Conservation (phyloP, 1,140 invertebrate species). For the Psilanteris sp. region DNA sequence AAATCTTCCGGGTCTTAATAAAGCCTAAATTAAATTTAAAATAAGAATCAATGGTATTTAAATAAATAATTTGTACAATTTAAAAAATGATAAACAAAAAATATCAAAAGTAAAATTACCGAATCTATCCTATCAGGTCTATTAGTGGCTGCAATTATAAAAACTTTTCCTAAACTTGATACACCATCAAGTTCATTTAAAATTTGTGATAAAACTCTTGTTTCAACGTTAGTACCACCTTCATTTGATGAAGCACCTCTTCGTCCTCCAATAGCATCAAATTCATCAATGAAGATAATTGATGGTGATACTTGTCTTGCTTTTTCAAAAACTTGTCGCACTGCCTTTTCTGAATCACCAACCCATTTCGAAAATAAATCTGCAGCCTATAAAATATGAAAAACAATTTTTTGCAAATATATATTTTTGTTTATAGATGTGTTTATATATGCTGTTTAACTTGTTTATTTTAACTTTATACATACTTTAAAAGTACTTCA, state of each 20-base stretch:
- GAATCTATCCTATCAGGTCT: constrained; percentile 94
- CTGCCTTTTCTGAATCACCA: constrained; percentile 96
- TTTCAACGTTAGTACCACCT: constrained; percentile 83
- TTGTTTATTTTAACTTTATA: too few relatives aligned
- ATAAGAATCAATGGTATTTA: not conserved
- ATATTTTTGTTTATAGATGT: too few relatives aligned
- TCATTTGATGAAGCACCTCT: constrained; percentile 80
- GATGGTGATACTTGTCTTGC: constrained; percentile 95
- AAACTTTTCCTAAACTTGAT: constrained; percentile 89
- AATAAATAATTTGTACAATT: too few relatives aligned
- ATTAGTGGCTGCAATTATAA: constrained; percentile 97
- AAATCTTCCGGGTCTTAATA: constrained; percentile 92
- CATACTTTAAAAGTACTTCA: too few relatives aligned
- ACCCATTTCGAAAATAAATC: constrained; percentile 99
- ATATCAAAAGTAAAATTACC: constrained; percentile 72
- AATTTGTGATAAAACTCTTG: constrained; percentile 92
- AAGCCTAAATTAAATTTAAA: constrained; percentile 81
- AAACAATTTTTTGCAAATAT: too few relatives aligned
- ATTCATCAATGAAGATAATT: constrained; percentile 99
- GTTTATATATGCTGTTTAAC: too few relatives aligned
- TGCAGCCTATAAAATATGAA: constrained; percentile 84
- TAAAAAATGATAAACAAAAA: not conserved
- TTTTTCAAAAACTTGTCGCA: constrained; percentile 94
- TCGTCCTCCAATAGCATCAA: constrained; percentile 94
- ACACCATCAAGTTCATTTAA: constrained; percentile 95